These are phyloP conservation scores for Natator depressus DNA, from an alignment of 2,113 vertebrate genomes.

Conservation along the genomic window DNA sequence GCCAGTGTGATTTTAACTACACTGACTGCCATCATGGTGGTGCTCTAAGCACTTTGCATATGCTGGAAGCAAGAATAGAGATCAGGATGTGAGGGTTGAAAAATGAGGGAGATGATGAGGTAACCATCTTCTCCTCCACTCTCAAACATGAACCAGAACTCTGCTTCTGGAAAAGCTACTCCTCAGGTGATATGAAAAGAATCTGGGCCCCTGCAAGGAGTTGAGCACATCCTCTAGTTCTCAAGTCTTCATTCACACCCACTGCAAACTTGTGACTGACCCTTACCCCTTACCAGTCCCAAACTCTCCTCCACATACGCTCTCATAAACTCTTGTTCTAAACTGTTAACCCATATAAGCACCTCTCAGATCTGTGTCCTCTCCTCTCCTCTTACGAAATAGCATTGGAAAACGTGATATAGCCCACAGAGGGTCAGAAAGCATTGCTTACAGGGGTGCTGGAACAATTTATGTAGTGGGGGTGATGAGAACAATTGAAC, in stretches of 20 bases:
- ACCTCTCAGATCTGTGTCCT: too few relatives aligned
- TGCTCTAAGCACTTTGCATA: accelerated
- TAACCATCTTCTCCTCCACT: neutral
- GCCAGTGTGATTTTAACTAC: neutral
- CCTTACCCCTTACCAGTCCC: neutral
- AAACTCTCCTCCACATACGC: neutral
- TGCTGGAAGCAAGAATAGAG: neutral
- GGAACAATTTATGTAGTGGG: too few relatives aligned
- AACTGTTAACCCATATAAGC: neutral
- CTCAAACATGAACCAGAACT: neutral
- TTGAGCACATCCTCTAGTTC: neutral
- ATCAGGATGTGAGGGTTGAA: accelerated
- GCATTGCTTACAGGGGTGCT: too few relatives aligned
- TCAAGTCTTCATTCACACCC: neutral
- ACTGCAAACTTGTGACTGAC: neutral
- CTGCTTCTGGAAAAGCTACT: neutral
- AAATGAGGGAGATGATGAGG: neutral
- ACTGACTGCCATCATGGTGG: neutral
- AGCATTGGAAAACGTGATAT: too few relatives aligned
- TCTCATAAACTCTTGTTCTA: neutral
- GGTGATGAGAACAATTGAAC: too few relatives aligned
- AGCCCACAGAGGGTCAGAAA: too few relatives aligned
- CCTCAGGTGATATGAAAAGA: too few relatives aligned
- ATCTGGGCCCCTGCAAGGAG: neutral
- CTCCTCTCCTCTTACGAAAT: too few relatives aligned